phyloP scores from a whole-genome alignment of 2,113 vertebrate species.

The Strix aluco region DNA sequence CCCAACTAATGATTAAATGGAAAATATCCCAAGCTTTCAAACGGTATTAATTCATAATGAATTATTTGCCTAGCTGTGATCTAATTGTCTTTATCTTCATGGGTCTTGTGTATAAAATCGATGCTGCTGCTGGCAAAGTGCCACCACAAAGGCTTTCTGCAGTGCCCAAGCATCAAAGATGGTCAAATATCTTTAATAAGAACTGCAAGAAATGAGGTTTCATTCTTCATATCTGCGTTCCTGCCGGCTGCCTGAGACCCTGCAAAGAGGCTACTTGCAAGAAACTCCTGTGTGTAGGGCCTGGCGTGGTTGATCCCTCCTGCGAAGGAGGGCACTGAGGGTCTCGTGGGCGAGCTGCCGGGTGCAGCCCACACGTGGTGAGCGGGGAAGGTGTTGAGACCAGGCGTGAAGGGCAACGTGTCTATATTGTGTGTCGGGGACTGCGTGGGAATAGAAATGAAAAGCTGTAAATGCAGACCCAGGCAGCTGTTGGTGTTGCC shows the following conservation, averaged over 20 bases:
- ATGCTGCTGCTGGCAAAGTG: constrained; percentile 1
- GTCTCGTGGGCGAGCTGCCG: rapidly evolving
- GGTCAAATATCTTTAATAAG: background rate
- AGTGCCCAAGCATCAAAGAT: background rate
- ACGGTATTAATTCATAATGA: constrained; percentile 37
- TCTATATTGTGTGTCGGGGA: rapidly evolving
- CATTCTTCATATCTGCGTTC: background rate
- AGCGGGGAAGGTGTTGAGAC: background rate
- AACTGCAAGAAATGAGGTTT: background rate
- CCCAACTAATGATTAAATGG: constrained; percentile 14
- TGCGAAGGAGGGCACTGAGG: background rate
- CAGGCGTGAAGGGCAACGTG: rapidly evolving
- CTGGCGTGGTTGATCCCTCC: rapidly evolving
- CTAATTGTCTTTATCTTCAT: constrained; percentile 6
- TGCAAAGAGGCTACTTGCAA: rapidly evolving
- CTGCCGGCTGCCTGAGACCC: background rate
- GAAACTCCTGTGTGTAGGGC: background rate
- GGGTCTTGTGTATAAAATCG: background rate
- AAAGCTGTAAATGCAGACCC: background rate
- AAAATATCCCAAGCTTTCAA: constrained; percentile 13
- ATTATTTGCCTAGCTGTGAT: constrained; percentile 30
- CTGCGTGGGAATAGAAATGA: background rate
- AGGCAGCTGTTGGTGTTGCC: background rate
- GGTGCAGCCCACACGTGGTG: background rate
- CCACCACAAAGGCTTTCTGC: background rate